Conservation (phyloP, 2,888 invertebrate genomes). For the Anarsia innoxiella region DNA sequence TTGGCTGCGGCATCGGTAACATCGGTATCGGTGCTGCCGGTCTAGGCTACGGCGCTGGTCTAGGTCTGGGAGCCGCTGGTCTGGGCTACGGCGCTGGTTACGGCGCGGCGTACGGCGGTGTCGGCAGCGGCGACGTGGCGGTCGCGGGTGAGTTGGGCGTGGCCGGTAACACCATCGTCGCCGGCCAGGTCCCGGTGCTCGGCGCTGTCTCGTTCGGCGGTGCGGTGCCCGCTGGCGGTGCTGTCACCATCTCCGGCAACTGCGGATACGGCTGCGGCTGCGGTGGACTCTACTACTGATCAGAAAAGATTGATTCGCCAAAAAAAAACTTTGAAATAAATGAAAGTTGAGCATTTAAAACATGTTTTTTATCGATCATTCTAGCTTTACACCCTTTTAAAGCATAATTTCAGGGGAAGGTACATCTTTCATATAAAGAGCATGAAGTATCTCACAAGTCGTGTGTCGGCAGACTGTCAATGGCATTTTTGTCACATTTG, state of each 20-base stretch:
- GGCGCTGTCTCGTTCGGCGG: constrained; percentile 29
- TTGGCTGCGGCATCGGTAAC: background rate
- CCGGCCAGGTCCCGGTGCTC: constrained; percentile 31
- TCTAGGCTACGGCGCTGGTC: background rate
- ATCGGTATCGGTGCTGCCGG: background rate
- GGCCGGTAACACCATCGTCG: constrained; percentile 26
- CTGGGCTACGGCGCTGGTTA: background rate
- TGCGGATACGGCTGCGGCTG: constrained; percentile 23
- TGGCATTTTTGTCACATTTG: no score
- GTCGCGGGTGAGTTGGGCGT: constrained; percentile 24
- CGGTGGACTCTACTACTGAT: background rate
- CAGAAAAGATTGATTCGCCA: no score
- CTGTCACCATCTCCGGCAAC: constrained; percentile 27
- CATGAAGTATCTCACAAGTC: no score
- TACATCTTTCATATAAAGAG: no score
- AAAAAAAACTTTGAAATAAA: no score
- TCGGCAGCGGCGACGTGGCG: constrained; percentile 21
- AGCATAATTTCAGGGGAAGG: no score
- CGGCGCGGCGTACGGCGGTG: background rate
- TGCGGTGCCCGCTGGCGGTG: constrained; percentile 25
- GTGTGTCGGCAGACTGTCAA: no score
- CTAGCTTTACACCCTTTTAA: no score
- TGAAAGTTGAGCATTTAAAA: no score
- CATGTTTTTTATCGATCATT: no score
- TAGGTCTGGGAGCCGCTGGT: no score